Percentiles rank a stretch among this genome's conserved stretches.
phyloP scores from a whole-genome alignment of 2,797 vertebrate genomes.

The Enteromius unitaeniatus region DNA sequence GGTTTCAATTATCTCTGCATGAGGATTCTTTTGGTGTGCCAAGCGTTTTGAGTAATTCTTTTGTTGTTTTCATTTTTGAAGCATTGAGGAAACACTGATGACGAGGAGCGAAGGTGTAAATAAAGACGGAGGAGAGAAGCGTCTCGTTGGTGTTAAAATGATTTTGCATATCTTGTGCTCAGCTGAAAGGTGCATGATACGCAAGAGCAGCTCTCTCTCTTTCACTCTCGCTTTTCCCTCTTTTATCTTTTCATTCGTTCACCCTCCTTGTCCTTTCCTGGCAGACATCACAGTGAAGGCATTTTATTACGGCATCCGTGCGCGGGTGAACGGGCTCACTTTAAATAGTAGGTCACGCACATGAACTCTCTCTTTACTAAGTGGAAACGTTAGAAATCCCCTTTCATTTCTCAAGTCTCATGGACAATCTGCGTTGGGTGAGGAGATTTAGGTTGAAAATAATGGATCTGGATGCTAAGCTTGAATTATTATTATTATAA shows the following conservation, averaged over 20 bases:
- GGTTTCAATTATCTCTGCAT: slow-evolving; percentile 85
- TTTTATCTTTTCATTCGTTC: slow-evolving; percentile 44
- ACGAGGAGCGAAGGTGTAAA: slow-evolving; percentile 69
- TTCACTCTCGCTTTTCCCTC: slow-evolving; percentile 13
- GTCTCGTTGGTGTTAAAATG: slow-evolving; percentile 74
- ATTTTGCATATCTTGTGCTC: slow-evolving; percentile 97
- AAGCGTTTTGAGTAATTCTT: slow-evolving; percentile 69
- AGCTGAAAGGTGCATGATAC: slow-evolving; percentile 59
- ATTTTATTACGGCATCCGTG: background rate
- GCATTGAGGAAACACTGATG: slow-evolving; percentile 66
- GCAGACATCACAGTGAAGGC: slow-evolving; percentile 42
- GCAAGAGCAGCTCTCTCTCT: slow-evolving; percentile 48
- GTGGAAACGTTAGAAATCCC: background rate
- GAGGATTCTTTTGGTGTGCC: slow-evolving; percentile 86
- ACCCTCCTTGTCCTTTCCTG: slow-evolving; percentile 27
- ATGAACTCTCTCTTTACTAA: background rate
- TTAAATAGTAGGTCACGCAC: slow-evolving; percentile 25
- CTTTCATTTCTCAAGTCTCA: slow-evolving; percentile 25
- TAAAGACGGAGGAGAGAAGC: slow-evolving; percentile 72
- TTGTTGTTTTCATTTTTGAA: slow-evolving; percentile 77
- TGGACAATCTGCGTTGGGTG: slow-evolving; percentile 33
- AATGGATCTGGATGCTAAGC: slow-evolving; percentile 30
- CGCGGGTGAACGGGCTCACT: background rate
- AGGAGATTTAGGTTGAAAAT: slow-evolving; percentile 56
- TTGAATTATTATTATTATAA: background rate